Evolutionary conservation across 1,140 invertebrate species (phyloP).

Genomic region (Nasonia longicornis): DNA sequence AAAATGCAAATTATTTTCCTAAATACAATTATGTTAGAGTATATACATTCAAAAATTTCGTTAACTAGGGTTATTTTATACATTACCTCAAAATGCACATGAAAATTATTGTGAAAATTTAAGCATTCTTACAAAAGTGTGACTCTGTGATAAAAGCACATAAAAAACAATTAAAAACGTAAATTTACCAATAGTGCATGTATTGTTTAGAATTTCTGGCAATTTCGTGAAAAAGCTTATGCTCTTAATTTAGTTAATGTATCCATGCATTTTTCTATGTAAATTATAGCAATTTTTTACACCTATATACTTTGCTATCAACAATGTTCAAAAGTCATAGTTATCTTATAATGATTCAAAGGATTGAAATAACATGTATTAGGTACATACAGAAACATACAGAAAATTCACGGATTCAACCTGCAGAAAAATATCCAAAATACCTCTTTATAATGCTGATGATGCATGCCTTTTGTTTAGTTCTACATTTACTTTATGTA

Average conservation of each 20-base stretch:
- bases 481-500: not conserved
- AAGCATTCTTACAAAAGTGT: not conserved
- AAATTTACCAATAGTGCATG: too few species aligned
- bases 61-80: conserved; percentile 4
- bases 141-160: not conserved
- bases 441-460: not conserved
- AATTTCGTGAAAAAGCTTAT: not conserved
- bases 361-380: not conserved
- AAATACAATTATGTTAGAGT: not conserved
- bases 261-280: not conserved
- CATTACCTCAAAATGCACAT: conserved; percentile 20
- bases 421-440: not conserved
- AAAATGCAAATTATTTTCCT: not conserved
- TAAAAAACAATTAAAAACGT: not conserved
- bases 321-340: not conserved
- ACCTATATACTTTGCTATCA: not conserved
- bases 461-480: too few species aligned
- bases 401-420: not conserved
- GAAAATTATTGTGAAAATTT: not conserved
- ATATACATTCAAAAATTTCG: not conserved
- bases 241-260: not conserved
- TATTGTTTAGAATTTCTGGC: too few species aligned
- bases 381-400: too few species aligned
- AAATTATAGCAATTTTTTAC: not conserved
- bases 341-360: not conserved